A percentile compares a stretch with the other conserved stretches of the same genome.
phyloP scores from a whole-genome alignment of 2,797 vertebrate genomes.

The Micrastur ruficollis region DNA sequence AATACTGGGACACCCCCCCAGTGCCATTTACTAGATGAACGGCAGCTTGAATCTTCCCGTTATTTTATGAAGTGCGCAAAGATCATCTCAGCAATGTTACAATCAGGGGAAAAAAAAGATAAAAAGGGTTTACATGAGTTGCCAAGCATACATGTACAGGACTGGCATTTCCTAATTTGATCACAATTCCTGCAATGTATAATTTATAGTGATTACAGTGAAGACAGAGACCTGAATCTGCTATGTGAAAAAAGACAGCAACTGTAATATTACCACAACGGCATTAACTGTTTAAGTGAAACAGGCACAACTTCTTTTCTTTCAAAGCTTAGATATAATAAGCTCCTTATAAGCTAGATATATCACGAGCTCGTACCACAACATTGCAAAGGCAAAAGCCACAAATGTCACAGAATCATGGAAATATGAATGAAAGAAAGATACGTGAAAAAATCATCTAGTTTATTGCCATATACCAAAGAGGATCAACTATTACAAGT shows the following conservation, averaged over 20 bases:
- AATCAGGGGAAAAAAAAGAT: background rate
- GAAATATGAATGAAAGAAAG: background rate
- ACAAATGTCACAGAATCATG: background rate
- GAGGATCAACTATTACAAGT: background rate
- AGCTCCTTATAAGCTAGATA: background rate
- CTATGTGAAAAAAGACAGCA: background rate
- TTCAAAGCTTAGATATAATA: background rate
- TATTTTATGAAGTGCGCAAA: background rate
- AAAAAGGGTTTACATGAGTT: background rate
- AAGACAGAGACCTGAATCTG: background rate
- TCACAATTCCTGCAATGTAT: background rate
- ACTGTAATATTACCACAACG: background rate
- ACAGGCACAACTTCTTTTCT: background rate
- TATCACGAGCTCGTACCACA: background rate
- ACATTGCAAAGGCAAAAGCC: background rate
- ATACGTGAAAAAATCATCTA: background rate
- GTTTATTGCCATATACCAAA: background rate
- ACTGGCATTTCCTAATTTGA: background rate
- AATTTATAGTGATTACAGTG: background rate
- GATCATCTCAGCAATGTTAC: background rate
- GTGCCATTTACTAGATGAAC: background rate
- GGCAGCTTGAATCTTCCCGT: background rate
- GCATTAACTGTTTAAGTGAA: background rate
- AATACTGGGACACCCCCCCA: background rate
- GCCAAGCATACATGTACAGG: background rate